phyloP scores from a whole-genome alignment of 2,797 vertebrate genomes.

The Crocidura indochinensis region DNA sequence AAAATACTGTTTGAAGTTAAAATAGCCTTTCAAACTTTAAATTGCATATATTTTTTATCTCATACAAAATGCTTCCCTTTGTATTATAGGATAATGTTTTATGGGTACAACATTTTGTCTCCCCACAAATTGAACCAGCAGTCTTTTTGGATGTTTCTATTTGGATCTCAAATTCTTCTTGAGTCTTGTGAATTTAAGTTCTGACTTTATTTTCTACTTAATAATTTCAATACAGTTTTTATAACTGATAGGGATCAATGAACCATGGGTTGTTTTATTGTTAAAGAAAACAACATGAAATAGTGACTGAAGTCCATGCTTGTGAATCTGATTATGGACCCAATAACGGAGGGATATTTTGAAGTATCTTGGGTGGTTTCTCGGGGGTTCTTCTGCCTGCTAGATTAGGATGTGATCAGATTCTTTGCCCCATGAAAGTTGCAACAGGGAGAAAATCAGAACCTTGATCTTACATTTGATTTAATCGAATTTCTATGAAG shows the following conservation, averaged over 20 bases:
- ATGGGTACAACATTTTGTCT: neutral
- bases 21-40: too few relatives aligned
- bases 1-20: too few relatives aligned
- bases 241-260: neutral
- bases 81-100: too few relatives aligned
- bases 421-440: neutral
- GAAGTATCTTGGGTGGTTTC: neutral
- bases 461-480: neutral
- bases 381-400: neutral
- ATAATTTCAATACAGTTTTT: neutral
- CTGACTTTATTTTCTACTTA: neutral
- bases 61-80: too few relatives aligned
- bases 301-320: neutral
- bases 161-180: neutral
- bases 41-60: too few relatives aligned
- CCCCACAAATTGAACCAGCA: neutral
- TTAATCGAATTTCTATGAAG: neutral
- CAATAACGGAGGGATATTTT: neutral
- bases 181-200: neutral
- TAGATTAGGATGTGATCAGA: neutral
- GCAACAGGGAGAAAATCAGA: neutral
- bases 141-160: neutral
- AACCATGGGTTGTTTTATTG: neutral
- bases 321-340: neutral
- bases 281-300: neutral